Evolutionary conservation across 37 sponge, comb jelly and placozoan species (phyloP), one percentile per base, ranked within the genome.

Genomic region (Oscarella lobularis): DNA sequence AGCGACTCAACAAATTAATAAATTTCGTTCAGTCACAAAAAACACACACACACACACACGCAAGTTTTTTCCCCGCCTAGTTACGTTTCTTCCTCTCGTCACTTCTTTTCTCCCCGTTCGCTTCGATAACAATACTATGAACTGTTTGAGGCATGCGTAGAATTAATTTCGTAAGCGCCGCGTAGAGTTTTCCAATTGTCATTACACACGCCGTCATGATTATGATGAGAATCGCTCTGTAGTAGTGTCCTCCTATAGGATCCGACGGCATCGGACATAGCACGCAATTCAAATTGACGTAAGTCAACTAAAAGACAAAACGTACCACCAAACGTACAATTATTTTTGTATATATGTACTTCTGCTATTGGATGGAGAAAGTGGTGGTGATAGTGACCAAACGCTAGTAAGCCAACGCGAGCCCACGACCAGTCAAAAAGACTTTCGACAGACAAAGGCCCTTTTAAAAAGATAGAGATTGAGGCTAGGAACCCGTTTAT

Each of bases 281-380:
- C 36, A 94, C 72, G 40, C 79, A 94, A 40, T 87, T 87, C 35
- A 94, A 81, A 66, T 94, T 94, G 65, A 94, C 91, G 33, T 94
- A 86, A 2, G 88, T 83, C 36, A 83, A 2, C 89, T 89, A 40
- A 3, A 66, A 39, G 4, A 9, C 14, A 31, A 9, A 70, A 70
- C 60, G 20, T 27, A 9, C 9, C 20, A 20, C 14, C 60, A 27
- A 20, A 27, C 20, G 60, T 20, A 48, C 9, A 48, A 27, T 48
- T 48, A 48, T 27, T 9, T 48, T 20, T 27, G 14, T 5, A 75
- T 3, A 48, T 14, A 33, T 80, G 66, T 33, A 87, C 88, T 73
- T 85, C 33, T 29, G 84, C 94, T 6, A 89, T 36, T 6, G 89
- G 85, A 40, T 86, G 91, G 66, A 94, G 54, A 31, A 94, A 48